These are phyloP conservation scores for Saturnia pavonia DNA, from an alignment of 2,888 invertebrate species.

Conservation along the genomic window DNA sequence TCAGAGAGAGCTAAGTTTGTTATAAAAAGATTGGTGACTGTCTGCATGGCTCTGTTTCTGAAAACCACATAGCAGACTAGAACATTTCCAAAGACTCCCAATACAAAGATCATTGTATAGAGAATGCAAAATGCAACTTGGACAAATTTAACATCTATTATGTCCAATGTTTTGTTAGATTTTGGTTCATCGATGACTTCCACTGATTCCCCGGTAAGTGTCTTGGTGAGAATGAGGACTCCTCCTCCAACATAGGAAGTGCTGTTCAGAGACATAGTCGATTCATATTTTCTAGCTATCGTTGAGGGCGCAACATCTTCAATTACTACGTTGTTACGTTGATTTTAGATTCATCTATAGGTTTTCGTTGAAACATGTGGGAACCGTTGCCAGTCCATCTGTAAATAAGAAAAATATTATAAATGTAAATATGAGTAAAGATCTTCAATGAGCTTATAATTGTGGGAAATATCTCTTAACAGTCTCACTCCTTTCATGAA, in stretches of 20 bases:
- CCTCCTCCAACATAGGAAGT: conserved; percentile 58
- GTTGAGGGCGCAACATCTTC: conserved; percentile 44
- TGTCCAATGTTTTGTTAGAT: conserved; percentile 73
- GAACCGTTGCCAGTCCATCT: conserved; percentile 59
- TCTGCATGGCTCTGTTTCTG: conserved; percentile 93
- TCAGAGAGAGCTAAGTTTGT: conserved; percentile 94
- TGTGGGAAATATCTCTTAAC: not conserved
- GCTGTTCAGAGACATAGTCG: conserved; percentile 64
- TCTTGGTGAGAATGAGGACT: conserved; percentile 68
- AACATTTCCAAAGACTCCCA: conserved; percentile 91
- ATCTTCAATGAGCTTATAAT: not conserved
- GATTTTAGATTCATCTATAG: conserved; percentile 44
- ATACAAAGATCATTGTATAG: conserved; percentile 89
- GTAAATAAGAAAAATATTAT: conserved; percentile 45
- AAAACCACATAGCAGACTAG: conserved; percentile 93
- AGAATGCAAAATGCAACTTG: conserved; percentile 89
- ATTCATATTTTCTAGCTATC: conserved; percentile 49
- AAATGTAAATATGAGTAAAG: no score
- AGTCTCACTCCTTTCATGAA: not conserved
- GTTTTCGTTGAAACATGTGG: conserved; percentile 25
- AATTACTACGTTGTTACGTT: conserved; percentile 41
- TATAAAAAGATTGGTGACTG: conserved; percentile 95
- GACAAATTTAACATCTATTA: conserved; percentile 85
- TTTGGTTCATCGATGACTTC: conserved; percentile 71
- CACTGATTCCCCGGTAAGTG: conserved; percentile 68